phyloP scores from a whole-genome alignment of 2,113 vertebrate genomes.

The Dasypus novemcinctus region DNA sequence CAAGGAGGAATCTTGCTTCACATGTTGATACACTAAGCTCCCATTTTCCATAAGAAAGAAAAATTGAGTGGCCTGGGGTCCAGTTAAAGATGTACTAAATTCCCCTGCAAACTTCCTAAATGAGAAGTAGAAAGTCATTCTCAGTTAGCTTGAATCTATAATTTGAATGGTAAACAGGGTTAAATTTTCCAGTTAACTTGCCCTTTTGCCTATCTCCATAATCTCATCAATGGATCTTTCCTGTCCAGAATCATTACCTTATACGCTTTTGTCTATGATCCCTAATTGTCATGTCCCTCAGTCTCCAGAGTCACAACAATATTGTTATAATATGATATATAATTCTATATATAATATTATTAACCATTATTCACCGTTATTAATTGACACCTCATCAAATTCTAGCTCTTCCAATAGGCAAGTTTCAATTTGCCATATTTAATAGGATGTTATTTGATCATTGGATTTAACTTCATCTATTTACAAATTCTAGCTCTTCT shows the following conservation, averaged over 20 bases:
- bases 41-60: neutral
- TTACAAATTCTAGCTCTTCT: constrained; percentile 3
- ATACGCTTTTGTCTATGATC: neutral
- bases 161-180: neutral
- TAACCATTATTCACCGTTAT: neutral
- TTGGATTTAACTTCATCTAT: too few species aligned
- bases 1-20: neutral
- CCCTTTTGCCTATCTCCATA: neutral
- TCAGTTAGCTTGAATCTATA: neutral
- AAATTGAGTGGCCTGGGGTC: neutral
- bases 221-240: constrained; percentile 1
- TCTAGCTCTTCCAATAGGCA: neutral
- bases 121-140: neutral
- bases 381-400: neutral
- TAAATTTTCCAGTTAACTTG: constrained; percentile 35
- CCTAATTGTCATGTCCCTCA: neutral
- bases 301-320: neutral
- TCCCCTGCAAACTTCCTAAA: neutral
- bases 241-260: neutral
- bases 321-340: neutral
- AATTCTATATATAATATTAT: neutral
- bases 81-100: neutral
- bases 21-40: neutral
- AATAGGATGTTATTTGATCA: too few species aligned
- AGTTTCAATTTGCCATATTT: too few species aligned